Base-by-base conservation (phyloP, 2,797 vertebrate species). In the Morus bassanus region DNA sequence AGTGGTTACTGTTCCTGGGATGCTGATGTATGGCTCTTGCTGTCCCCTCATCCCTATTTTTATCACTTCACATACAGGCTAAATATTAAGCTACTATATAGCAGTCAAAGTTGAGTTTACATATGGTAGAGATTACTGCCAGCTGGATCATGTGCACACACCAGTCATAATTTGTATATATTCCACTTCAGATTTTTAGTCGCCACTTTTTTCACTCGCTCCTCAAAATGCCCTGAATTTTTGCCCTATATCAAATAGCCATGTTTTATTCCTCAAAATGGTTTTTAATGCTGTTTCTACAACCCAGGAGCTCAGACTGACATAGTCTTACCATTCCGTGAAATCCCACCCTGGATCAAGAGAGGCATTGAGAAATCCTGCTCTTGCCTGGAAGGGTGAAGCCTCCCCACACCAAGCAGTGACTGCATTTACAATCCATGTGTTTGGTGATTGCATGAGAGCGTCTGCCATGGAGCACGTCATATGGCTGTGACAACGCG, bases 401-500 rank as follows among this genome's bases (percentile, higher is more conserved):
- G 46, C 39, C 18, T 33, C 54, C 37, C 46, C 48, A 8, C 2
- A 1, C 15, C 57, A 18, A 56, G 35, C 43, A 24, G 53, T 33
- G 17, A 24, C 4, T 1, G 5, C 30, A 3, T 17, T 24, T 13
- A 24, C 53, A 33, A 9, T 3, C 41, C 5, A 3, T 24, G 1
- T 12, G 10, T 33, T 6, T 17, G 53, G 68, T 7, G 28, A 33
- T 0, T 5, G 60, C 39, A 19, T 2, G 14, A 24, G 41, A 16
- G 67, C 11, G 1, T 31, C 48, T 16, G 13, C 74, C 13, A 5
- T 0, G 15, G 23, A 73, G 37, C 23, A 11, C 2, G 1, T 27
- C 5, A 1, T 8, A 18, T 0, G 17, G 57, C 43, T 2, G 2
- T 3, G 21, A 45, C 27, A 37, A 37, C 2, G 3, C 4, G 1